Percentiles rank a stretch among this genome's conserved stretches.
phyloP scores from a whole-genome alignment of 2,888 invertebrate genomes.

The Apamea monoglypha region DNA sequence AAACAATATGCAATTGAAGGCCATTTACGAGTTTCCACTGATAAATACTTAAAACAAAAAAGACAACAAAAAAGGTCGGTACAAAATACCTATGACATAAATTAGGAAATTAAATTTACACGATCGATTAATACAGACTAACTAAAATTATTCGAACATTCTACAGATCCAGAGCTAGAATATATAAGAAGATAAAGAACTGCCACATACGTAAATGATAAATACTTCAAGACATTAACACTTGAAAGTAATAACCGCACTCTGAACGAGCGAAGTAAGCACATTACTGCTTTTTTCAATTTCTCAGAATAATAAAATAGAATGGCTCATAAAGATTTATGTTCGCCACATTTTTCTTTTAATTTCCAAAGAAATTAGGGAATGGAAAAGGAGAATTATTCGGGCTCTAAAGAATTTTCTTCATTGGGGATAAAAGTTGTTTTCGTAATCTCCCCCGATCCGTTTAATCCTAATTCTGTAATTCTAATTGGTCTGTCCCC shows the following conservation, averaged over 20 bases:
- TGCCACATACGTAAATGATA: conserved; percentile 31
- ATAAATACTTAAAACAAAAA: too few species aligned
- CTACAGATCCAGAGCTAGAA: background rate
- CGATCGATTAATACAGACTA: too few species aligned
- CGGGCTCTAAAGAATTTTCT: conserved; percentile 28
- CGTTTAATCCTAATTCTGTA: conserved; percentile 60
- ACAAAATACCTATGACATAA: background rate
- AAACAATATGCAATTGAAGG: too few species aligned
- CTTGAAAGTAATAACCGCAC: conserved; percentile 48
- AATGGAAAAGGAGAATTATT: conserved; percentile 39
- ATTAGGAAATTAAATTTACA: background rate
- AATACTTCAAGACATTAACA: conserved; percentile 47
- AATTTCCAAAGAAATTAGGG: conserved; percentile 55
- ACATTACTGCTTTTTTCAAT: conserved; percentile 55
- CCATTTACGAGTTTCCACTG: too few species aligned
- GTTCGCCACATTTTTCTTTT: conserved; percentile 55
- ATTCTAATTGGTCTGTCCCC: conserved; percentile 63
- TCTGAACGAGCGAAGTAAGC: conserved; percentile 28
- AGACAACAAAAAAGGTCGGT: too few species aligned
- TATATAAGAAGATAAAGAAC: background rate
- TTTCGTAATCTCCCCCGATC: conserved; percentile 53
- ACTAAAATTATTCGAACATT: background rate
- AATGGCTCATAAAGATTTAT: conserved; percentile 62
- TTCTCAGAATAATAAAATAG: conserved; percentile 56
- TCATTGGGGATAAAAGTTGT: conserved; percentile 52